A percentile compares a stretch with the other conserved stretches of the same genome.
These are phyloP conservation scores for Syngnathus scovelli DNA, from an alignment of 2,113 vertebrate genomes.

Conservation along the genomic window DNA sequence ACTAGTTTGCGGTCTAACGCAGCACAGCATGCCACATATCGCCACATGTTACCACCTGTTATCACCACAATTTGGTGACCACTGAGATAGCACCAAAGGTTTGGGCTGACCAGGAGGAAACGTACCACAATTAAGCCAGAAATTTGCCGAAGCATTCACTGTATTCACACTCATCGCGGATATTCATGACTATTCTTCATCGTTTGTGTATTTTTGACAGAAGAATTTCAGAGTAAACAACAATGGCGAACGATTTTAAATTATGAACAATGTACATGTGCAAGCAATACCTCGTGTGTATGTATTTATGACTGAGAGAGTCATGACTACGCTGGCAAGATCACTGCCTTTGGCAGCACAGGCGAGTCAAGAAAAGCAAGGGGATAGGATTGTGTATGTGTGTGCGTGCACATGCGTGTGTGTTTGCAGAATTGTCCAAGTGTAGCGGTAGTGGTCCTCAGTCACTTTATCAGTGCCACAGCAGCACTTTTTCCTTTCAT, in stretches of 20 bases:
- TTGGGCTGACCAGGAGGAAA: no score
- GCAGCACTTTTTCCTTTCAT: constrained; percentile 54
- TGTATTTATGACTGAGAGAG: constrained; percentile 11
- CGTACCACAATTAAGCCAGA: no score
- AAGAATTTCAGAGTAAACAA: background rate
- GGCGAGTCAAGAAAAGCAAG: constrained; percentile 51
- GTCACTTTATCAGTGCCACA: constrained; percentile 71
- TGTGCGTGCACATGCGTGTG: no score
- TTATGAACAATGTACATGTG: background rate
- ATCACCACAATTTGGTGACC: no score
- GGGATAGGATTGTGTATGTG: constrained; percentile 46
- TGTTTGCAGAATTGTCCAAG: constrained; percentile 60
- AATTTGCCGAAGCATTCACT: no score
- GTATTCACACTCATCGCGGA: no score
- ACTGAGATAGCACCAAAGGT: no score
- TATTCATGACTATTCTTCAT: background rate
- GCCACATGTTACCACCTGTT: no score
- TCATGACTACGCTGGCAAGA: constrained; percentile 60
- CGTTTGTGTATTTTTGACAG: background rate
- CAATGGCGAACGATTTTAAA: background rate
- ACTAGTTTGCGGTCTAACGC: no score
- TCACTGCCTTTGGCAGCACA: constrained; percentile 48
- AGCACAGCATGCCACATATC: no score
- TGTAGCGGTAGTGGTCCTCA: constrained; percentile 63
- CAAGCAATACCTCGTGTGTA: background rate